Percentiles rank a stretch among this genome's conserved stretches.
These are phyloP conservation scores for Chrysogorgia sp. DNA, from an alignment of 92 coral and sea anemone genomes.

Conservation along the genomic window DNA sequence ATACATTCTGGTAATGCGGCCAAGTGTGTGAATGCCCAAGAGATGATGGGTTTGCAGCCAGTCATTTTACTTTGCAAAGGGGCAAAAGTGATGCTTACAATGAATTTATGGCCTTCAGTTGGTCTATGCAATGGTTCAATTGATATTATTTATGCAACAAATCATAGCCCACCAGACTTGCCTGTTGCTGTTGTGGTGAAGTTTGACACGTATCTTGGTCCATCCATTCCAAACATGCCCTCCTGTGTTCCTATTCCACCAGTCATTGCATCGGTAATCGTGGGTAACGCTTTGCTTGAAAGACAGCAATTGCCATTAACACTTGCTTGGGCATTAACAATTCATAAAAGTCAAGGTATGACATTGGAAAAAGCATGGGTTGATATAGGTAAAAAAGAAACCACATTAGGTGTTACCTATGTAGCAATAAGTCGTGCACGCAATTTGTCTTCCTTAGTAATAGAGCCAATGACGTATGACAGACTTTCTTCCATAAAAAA, in stretches of 20 bases:
- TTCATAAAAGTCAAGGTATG: conserved; percentile 62
- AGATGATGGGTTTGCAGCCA: background rate
- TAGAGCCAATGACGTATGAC: conserved; percentile 61
- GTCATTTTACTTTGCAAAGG: background rate
- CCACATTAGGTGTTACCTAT: conserved; percentile 64
- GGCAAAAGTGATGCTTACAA: conserved; percentile 7
- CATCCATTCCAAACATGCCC: conserved; percentile 25
- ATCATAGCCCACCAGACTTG: conserved; percentile 39
- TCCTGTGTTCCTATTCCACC: conserved; percentile 59
- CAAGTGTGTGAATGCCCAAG: background rate
- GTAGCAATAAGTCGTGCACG: conserved; percentile 67
- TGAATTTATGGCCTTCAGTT: conserved; percentile 11
- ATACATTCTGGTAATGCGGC: background rate
- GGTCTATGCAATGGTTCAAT: conserved; percentile 24
- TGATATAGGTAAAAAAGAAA: conserved; percentile 69
- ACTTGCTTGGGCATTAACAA: conserved; percentile 70
- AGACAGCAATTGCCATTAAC: conserved; percentile 60
- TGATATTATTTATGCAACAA: conserved; percentile 23
- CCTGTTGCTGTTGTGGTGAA: conserved; percentile 20
- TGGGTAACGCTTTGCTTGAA: conserved; percentile 8
- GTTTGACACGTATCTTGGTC: conserved; percentile 33
- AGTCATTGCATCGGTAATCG: conserved; percentile 47
- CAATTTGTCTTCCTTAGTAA: conserved; percentile 64
- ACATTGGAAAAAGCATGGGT: conserved; percentile 71
- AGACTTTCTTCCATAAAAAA: conserved; percentile 31